Percentiles rank a stretch among this genome's conserved stretches.
These are phyloP conservation scores for Labeo catla DNA, from an alignment of 2,113 vertebrate species.

Conservation along the genomic window DNA sequence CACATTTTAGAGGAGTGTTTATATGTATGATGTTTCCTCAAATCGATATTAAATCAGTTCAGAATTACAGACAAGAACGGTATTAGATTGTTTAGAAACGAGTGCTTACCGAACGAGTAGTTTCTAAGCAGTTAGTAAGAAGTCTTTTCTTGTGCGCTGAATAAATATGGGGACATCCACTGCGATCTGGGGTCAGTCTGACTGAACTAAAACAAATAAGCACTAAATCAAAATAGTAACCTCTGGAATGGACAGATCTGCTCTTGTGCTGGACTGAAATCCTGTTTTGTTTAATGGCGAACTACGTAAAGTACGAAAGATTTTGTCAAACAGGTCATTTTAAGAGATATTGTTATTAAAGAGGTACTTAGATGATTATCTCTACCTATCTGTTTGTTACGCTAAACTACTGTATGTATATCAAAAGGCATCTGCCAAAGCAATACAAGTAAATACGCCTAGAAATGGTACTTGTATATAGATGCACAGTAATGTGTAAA, in stretches of 20 bases:
- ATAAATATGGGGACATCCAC: neutral
- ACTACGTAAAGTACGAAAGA: conserved; percentile 23
- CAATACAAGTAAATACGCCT: no score
- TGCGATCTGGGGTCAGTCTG: neutral
- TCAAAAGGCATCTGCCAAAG: neutral
- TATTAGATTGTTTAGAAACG: neutral
- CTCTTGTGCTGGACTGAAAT: neutral
- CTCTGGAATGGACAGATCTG: neutral
- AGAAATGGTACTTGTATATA: neutral
- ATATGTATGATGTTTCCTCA: neutral
- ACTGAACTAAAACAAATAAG: neutral
- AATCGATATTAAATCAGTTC: neutral
- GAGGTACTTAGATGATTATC: neutral
- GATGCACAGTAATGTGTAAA: neutral
- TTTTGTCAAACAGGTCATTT: neutral
- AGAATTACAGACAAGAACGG: neutral
- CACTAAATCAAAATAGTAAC: neutral
- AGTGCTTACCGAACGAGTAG: neutral
- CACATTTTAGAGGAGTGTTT: conserved; percentile 7
- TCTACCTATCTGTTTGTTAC: conserved; percentile 3
- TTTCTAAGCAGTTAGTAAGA: neutral
- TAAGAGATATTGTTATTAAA: neutral
- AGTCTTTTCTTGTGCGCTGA: neutral
- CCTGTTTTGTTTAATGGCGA: neutral
- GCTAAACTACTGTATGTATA: conserved; percentile 10